Percentiles rank a stretch among this genome's conserved stretches.
These are phyloP conservation scores for Sesia bembeciformis DNA, from an alignment of 2,888 invertebrate genomes.

Conservation along the genomic window DNA sequence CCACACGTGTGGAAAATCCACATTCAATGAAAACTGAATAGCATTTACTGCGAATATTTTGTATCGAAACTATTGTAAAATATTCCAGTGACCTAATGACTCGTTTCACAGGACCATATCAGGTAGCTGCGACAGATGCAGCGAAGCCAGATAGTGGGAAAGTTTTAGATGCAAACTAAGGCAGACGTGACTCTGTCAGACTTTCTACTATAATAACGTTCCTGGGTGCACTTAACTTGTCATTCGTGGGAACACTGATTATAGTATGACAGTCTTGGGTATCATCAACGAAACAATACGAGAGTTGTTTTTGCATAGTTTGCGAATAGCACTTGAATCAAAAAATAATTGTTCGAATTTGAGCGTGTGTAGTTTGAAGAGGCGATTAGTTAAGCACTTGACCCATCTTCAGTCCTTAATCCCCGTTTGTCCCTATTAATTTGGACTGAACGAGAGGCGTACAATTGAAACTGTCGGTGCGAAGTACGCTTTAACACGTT, in stretches of 20 bases:
- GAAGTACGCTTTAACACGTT: conserved; percentile 49
- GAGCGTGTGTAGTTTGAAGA: conserved; percentile 26
- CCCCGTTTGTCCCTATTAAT: conserved; percentile 47
- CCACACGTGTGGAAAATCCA: conserved; percentile 51
- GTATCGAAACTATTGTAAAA: conserved; percentile 27
- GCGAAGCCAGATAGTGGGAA: conserved; percentile 52
- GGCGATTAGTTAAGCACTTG: conserved; percentile 49
- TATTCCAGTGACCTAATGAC: conserved; percentile 50
- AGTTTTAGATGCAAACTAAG: conserved; percentile 62
- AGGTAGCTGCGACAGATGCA: conserved; percentile 59
- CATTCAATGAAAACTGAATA: conserved; percentile 6
- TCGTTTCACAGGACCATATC: conserved; percentile 50
- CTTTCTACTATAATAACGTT: conserved; percentile 59
- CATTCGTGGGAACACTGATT: conserved; percentile 65
- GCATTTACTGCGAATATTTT: conserved; percentile 11
- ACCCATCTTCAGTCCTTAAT: conserved; percentile 43
- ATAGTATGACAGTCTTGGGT: conserved; percentile 40
- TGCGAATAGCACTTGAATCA: conserved; percentile 13
- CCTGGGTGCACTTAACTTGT: conserved; percentile 52
- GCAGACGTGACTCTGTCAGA: conserved; percentile 61
- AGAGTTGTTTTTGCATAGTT: conserved; percentile 22
- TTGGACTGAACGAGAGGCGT: conserved; percentile 44
- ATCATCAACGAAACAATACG: conserved; percentile 39
- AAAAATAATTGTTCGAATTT: conserved; percentile 36
- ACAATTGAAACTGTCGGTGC: conserved; percentile 48